Percentiles rank a stretch among this genome's conserved stretches.
Conservation (phyloP, 2,797 vertebrate genomes). For the Phylloscopus collybita region DNA sequence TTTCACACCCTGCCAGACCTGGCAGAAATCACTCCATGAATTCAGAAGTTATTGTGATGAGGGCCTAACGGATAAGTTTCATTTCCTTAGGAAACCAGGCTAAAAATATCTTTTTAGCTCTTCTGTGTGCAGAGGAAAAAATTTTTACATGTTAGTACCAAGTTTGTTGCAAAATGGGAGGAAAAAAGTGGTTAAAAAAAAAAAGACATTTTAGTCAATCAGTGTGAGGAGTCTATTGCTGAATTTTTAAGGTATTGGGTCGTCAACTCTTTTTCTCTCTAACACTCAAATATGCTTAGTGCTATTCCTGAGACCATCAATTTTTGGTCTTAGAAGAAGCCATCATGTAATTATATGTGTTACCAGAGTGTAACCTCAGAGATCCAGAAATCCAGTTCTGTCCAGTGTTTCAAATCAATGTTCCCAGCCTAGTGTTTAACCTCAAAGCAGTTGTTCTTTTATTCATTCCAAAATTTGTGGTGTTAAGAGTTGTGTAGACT, state of each 20-base stretch:
- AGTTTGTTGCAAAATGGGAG: background rate
- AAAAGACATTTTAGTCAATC: background rate
- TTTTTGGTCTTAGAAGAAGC: background rate
- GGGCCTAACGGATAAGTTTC: conserved; percentile 57
- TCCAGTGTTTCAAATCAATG: background rate
- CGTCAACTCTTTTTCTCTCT: background rate
- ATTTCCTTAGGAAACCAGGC: conserved; percentile 66
- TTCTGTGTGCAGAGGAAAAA: conserved; percentile 13
- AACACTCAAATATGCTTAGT: background rate
- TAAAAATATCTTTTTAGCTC: conserved; percentile 55
- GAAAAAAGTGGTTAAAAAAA: background rate
- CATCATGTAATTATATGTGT: background rate
- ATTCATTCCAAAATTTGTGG: background rate
- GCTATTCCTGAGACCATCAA: background rate
- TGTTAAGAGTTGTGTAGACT: background rate
- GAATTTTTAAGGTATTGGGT: background rate
- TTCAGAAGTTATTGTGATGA: conserved; percentile 56
- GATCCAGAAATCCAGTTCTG: background rate
- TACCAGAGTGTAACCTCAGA: background rate
- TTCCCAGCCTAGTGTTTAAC: background rate
- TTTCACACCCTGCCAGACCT: conserved; percentile 21
- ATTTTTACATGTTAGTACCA: background rate
- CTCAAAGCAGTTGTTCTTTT: background rate
- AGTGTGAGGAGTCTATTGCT: background rate
- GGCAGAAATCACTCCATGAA: conserved; percentile 40